These are phyloP conservation scores for Drosophila rufa DNA, from an alignment of 1,140 invertebrate species.

Conservation along the genomic window DNA sequence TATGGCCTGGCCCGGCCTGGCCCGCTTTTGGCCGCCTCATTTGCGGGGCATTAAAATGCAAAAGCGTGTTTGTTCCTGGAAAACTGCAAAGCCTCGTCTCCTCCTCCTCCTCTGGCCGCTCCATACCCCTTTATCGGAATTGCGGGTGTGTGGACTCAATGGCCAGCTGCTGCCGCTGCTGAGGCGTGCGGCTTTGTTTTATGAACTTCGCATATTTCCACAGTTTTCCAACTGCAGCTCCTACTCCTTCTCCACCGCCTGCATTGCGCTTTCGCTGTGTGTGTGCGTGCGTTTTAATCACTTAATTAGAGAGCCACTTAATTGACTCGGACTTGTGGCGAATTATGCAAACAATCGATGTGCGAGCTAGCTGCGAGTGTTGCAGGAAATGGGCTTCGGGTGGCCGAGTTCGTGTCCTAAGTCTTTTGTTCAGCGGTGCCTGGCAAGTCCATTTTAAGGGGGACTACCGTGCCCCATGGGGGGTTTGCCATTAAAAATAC, in stretches of 20 bases:
- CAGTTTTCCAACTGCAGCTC: constrained; percentile 22
- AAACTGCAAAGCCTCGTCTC: constrained; percentile 54
- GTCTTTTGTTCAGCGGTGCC: constrained; percentile 68
- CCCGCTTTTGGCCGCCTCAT: constrained; percentile 55
- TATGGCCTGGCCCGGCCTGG: constrained; percentile 44
- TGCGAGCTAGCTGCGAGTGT: constrained; percentile 18
- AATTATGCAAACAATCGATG: constrained; percentile 69
- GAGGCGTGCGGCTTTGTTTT: constrained; percentile 60
- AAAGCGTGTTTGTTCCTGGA: constrained; percentile 83
- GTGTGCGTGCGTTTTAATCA: constrained; percentile 74
- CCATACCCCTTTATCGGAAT: constrained; percentile 11
- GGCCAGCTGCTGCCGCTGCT: constrained; percentile 34
- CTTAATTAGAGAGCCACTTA: constrained; percentile 79
- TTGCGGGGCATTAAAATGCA: constrained; percentile 81
- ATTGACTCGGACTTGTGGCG: constrained; percentile 65
- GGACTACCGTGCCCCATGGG: not conserved
- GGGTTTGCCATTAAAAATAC: not conserved
- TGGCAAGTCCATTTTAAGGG: constrained; percentile 4
- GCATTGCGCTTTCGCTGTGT: constrained; percentile 7
- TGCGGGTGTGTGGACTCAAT: constrained; percentile 49
- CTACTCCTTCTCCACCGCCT: not conserved
- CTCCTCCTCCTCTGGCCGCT: not conserved
- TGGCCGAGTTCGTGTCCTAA: constrained; percentile 71
- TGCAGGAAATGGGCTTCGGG: constrained; percentile 59
- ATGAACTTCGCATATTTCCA: constrained; percentile 71